Conservation (phyloP, 64 coral and sea anemone species). For the Stichodactyla helianthus region DNA sequence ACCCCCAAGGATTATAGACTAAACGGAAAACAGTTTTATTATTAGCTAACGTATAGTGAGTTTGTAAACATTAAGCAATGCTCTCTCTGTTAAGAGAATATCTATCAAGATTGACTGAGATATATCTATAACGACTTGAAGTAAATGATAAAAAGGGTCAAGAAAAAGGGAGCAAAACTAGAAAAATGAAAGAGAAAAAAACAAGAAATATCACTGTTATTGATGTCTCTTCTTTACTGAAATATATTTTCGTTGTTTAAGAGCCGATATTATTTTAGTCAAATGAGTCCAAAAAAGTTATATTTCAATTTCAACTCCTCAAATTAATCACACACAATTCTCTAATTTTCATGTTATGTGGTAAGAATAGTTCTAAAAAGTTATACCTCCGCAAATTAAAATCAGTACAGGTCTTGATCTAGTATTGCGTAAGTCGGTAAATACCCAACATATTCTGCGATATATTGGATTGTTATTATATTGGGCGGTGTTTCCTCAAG, state of each 20-base stretch:
- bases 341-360: neutral
- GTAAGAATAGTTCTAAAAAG: neutral
- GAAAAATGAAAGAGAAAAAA: neutral
- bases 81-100: neutral
- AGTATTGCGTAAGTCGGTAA: neutral
- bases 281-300: neutral
- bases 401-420: neutral
- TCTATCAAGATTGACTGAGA: neutral
- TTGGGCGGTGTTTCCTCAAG: neutral
- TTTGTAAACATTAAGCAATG: conserved; percentile 9
- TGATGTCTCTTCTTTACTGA: neutral
- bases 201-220: neutral
- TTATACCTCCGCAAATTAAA: neutral
- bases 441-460: neutral
- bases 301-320: neutral
- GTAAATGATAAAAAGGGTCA: too few species aligned
- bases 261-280: neutral
- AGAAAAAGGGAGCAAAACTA: neutral
- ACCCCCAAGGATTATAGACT: conserved; percentile 2
- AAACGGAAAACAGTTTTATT: neutral
- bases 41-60: conserved; percentile 1
- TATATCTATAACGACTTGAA: neutral
- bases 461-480: conserved; percentile 1
- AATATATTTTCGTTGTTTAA: neutral
- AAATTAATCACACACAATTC: neutral